These are phyloP conservation scores for Channallabes apus DNA, from an alignment of 2,797 vertebrate species.

Conservation along the genomic window DNA sequence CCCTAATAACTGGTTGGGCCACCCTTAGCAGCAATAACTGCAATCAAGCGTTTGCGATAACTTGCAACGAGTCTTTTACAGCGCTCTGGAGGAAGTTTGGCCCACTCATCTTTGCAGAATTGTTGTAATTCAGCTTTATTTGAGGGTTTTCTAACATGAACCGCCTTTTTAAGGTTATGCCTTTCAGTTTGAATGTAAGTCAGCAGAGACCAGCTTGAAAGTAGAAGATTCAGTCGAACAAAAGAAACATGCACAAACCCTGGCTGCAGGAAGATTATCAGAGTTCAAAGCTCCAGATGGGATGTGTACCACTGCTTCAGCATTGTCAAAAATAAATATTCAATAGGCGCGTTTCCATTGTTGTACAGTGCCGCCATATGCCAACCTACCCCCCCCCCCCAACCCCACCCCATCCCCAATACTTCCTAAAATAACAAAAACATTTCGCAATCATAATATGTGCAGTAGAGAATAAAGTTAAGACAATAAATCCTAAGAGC, in stretches of 20 bases:
- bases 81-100: too few relatives aligned
- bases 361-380: slow-evolving; percentile 11
- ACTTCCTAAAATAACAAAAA: neutral
- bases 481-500: neutral
- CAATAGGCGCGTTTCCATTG: neutral
- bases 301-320: slow-evolving; percentile 13
- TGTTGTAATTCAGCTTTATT: too few relatives aligned
- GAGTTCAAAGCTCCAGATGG: slow-evolving; percentile 21
- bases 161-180: too few relatives aligned
- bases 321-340: slow-evolving; percentile 11
- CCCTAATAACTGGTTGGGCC: too few relatives aligned
- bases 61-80: too few relatives aligned
- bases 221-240: neutral
- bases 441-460: neutral
- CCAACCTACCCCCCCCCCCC: neutral
- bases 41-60: too few relatives aligned
- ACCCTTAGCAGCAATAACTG: too few relatives aligned
- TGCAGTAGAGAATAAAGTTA: slow-evolving; percentile 15
- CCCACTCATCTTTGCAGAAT: too few relatives aligned
- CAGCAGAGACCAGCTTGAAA: neutral
- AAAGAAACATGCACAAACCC: neutral
- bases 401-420: too few relatives aligned
- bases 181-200: neutral
- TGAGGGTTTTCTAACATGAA: too few relatives aligned
- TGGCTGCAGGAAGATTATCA: slow-evolving; percentile 5